Percentiles rank a stretch among this genome's conserved stretches.
phyloP scores from a whole-genome alignment of 2,797 vertebrate genomes.

The Rhinophrynus dorsalis region DNA sequence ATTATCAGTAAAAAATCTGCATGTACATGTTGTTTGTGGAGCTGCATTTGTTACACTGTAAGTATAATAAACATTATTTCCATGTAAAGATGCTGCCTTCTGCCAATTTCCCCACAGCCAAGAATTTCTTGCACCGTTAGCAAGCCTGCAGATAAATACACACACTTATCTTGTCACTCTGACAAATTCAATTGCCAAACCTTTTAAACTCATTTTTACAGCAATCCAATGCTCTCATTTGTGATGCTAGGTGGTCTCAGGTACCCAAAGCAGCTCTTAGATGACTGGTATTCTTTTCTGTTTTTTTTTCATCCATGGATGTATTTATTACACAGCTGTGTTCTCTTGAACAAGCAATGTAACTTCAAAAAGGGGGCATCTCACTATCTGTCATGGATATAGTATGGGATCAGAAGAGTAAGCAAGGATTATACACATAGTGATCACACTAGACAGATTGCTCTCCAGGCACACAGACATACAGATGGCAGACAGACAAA shows the following conservation, averaged over 20 bases:
- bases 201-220: slow-evolving; percentile 50
- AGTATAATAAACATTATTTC: slow-evolving; percentile 14
- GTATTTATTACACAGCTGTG: neutral
- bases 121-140: slow-evolving; percentile 48
- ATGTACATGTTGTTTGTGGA: too few relatives aligned
- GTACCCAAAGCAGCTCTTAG: neutral
- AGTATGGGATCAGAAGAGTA: too few relatives aligned
- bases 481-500: too few relatives aligned
- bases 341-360: neutral
- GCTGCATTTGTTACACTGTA: too few relatives aligned
- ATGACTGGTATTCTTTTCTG: neutral
- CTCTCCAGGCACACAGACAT: too few relatives aligned
- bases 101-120: slow-evolving; percentile 43
- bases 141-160: slow-evolving; percentile 51
- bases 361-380: neutral
- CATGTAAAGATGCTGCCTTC: slow-evolving; percentile 36
- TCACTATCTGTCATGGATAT: too few relatives aligned
- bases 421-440: too few relatives aligned
- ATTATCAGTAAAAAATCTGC: too few relatives aligned
- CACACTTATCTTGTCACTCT: slow-evolving; percentile 60
- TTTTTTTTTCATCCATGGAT: neutral
- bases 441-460: too few relatives aligned
- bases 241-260: neutral
- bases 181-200: slow-evolving; percentile 55
- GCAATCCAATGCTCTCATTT: slow-evolving; percentile 12